These are phyloP conservation scores for Drosophila gaucha DNA, from an alignment of 2,888 invertebrate genomes.

Conservation along the genomic window DNA sequence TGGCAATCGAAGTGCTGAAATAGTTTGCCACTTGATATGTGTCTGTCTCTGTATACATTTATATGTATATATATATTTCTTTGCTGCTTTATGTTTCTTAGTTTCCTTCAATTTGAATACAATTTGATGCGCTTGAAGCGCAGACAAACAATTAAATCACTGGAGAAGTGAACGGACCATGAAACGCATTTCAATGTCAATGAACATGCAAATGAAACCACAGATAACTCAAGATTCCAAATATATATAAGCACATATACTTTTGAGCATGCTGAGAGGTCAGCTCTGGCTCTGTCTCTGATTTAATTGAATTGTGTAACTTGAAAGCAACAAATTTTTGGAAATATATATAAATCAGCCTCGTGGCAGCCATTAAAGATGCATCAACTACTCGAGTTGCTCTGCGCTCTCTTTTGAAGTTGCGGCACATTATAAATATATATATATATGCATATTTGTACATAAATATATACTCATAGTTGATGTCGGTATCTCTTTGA, in stretches of 20 bases:
- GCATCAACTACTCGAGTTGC: constrained; percentile 44
- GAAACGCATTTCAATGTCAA: constrained; percentile 76
- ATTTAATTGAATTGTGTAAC: constrained; percentile 67
- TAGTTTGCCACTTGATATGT: constrained; percentile 11
- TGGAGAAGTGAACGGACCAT: constrained; percentile 71
- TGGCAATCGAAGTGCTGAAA: constrained; percentile 28
- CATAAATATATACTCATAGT: neutral
- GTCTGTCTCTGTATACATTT: neutral
- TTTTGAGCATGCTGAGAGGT: constrained; percentile 52
- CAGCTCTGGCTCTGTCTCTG: constrained; percentile 19
- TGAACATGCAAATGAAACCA: constrained; percentile 60
- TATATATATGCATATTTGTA: neutral
- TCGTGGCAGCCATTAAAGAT: constrained; percentile 34
- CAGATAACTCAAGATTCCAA: constrained; percentile 29
- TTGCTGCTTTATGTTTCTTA: neutral
- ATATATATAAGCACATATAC: constrained; percentile 10
- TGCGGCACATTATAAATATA: constrained; percentile 25
- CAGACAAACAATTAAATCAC: constrained; percentile 57
- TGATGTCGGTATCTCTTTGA: constrained; percentile 44
- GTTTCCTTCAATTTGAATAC: constrained; percentile 30
- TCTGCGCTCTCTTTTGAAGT: constrained; percentile 46
- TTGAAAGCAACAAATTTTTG: constrained; percentile 45
- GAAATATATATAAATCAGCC: constrained; percentile 48
- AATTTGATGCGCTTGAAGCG: constrained; percentile 43
- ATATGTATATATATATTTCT: neutral